Evolutionary conservation across 23 tunicate genomes (phyloP).

Genomic region (Oikopleura albicans): DNA sequence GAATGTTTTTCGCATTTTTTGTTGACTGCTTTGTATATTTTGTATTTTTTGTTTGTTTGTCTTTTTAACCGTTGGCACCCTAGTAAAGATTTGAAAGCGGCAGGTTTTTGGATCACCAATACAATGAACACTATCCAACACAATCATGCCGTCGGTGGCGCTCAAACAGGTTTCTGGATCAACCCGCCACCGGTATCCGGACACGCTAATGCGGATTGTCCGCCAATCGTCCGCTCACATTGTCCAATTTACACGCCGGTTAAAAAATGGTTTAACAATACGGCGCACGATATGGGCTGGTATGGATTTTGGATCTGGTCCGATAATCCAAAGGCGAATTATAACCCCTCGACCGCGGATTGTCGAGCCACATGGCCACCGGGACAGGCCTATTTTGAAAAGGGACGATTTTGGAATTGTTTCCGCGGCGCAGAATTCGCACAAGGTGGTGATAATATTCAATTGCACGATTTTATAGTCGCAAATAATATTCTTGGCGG

Average conservation of each 20-base stretch:
- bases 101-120: constrained; percentile 87
- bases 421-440: background rate
- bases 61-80: no score
- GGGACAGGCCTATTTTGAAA: background rate
- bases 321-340: background rate
- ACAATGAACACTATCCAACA: constrained; percentile 53
- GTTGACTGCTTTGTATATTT: no score
- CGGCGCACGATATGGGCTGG: constrained; percentile 79
- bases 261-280: constrained; percentile 30
- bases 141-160: constrained; percentile 58
- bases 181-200: background rate
- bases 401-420: background rate
- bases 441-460: background rate
- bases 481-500: background rate
- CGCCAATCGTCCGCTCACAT: background rate
- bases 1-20: no score
- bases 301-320: constrained; percentile 74
- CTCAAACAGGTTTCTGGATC: background rate
- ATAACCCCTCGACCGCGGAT: background rate
- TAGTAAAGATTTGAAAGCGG: no score
- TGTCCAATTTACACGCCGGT: background rate
- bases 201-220: background rate
- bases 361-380: background rate
- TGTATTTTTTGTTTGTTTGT: background rate
- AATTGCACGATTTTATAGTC: background rate